Percentiles rank a stretch among this genome's conserved stretches.
Evolutionary conservation across 2,888 invertebrate species (phyloP).

Genomic region (Mythimna vitellina): DNA sequence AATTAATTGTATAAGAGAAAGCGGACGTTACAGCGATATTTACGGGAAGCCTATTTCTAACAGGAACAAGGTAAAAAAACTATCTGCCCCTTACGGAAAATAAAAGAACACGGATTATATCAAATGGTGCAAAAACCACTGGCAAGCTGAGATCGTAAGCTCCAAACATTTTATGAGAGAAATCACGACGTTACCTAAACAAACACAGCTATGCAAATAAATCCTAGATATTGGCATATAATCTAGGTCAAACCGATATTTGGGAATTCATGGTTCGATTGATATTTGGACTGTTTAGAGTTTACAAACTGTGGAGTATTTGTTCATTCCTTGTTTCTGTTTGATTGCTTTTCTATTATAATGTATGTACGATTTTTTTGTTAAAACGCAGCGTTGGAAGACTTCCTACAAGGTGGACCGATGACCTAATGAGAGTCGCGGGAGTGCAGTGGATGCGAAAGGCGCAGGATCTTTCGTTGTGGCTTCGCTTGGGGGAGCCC

Average conservation of each 20-base stretch:
- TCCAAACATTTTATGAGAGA: slow-evolving; percentile 9
- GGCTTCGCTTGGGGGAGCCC: too few species aligned
- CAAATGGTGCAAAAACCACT: background rate
- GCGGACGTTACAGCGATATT: too few species aligned
- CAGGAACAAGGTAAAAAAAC: background rate
- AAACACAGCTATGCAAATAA: slow-evolving; percentile 62
- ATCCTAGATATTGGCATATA: slow-evolving; percentile 67
- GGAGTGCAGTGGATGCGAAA: too few species aligned
- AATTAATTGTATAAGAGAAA: too few species aligned
- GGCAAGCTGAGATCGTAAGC: background rate
- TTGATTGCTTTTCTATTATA: slow-evolving; percentile 18
- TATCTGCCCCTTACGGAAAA: background rate
- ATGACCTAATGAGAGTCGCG: too few species aligned
- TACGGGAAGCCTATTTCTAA: background rate
- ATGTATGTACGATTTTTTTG: slow-evolving; percentile 6
- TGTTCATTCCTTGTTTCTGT: slow-evolving; percentile 35
- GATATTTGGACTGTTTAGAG: slow-evolving; percentile 60
- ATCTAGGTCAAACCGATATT: slow-evolving; percentile 79
- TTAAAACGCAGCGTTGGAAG: too few species aligned
- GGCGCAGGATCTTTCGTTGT: too few species aligned
- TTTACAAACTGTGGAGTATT: slow-evolving; percentile 62
- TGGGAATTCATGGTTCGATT: slow-evolving; percentile 62
- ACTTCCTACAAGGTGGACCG: too few species aligned
- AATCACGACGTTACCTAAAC: slow-evolving; percentile 52
- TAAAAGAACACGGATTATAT: too few species aligned